phyloP scores from a whole-genome alignment of 2,888 invertebrate genomes.

The Brachynemurus nebulosus region DNA sequence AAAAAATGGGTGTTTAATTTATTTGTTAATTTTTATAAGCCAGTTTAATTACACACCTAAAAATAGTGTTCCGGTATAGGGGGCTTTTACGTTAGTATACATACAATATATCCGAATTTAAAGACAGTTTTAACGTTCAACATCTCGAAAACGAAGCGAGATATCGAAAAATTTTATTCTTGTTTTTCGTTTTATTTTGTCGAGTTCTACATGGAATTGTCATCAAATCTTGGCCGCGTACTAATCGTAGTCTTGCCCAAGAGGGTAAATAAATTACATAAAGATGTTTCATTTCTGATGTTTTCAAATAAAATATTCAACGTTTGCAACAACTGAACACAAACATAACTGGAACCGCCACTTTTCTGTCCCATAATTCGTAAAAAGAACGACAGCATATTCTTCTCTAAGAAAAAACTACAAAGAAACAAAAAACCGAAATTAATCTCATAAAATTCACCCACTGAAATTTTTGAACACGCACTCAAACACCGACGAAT shows the following conservation, averaged over 20 bases:
- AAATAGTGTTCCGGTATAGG: too few species aligned
- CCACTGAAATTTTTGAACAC: conserved; percentile 31
- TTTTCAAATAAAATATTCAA: conserved; percentile 99
- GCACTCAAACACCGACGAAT: conserved; percentile 98
- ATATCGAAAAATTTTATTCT: too few species aligned
- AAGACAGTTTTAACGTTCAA: too few species aligned
- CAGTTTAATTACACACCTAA: too few species aligned
- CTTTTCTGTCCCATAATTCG: conserved; percentile 96
- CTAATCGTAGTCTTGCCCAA: background rate
- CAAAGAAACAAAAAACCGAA: background rate
- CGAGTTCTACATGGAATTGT: too few species aligned
- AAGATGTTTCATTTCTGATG: conserved; percentile 94
- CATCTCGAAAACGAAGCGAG: too few species aligned
- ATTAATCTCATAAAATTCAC: background rate
- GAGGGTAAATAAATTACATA: conserved; percentile 63
- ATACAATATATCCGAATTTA: too few species aligned
- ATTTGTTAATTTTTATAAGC: too few species aligned
- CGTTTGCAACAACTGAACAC: conserved; percentile 95
- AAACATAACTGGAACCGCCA: conserved; percentile 85
- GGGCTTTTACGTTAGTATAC: too few species aligned
- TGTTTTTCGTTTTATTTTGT: too few species aligned
- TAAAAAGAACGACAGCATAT: conserved; percentile 96
- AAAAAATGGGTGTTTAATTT: too few species aligned
- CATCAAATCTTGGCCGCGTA: too few species aligned
- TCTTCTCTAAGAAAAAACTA: conserved; percentile 97